phyloP scores from a whole-genome alignment of 2,888 invertebrate species.

The Arge pagana region DNA sequence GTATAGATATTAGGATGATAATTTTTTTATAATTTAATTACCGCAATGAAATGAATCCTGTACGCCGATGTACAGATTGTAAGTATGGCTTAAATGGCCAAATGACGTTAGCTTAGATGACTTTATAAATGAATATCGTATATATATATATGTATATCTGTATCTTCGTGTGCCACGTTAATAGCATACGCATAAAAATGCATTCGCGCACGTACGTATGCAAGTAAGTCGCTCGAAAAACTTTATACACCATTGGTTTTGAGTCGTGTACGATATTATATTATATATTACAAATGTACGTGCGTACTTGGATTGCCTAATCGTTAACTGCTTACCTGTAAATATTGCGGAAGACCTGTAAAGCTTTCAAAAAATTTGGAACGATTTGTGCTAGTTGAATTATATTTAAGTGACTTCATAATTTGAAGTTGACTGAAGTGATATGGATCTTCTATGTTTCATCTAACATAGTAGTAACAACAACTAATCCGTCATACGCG shows the following conservation, averaged over 20 bases:
- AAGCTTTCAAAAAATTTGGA: not conserved
- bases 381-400: not conserved
- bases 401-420: not conserved
- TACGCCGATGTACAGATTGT: slow-evolving; percentile 40
- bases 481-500: slow-evolving; percentile 33
- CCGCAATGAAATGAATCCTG: slow-evolving; percentile 17
- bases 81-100: slow-evolving; percentile 38
- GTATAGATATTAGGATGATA: not conserved
- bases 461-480: slow-evolving; percentile 29
- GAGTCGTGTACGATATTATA: not conserved
- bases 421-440: not conserved
- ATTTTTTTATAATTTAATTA: not conserved
- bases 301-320: not conserved
- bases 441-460: not conserved
- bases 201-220: not conserved
- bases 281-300: not conserved
- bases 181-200: no score
- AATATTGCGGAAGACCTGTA: not conserved
- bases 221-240: not conserved
- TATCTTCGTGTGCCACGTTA: not conserved
- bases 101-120: slow-evolving; percentile 28
- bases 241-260: not conserved
- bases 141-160: slow-evolving; percentile 15
- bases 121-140: slow-evolving; percentile 1
- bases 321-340: not conserved